Conservation (phyloP, 1,140 invertebrate genomes). For the Drosophila tsacasi region DNA sequence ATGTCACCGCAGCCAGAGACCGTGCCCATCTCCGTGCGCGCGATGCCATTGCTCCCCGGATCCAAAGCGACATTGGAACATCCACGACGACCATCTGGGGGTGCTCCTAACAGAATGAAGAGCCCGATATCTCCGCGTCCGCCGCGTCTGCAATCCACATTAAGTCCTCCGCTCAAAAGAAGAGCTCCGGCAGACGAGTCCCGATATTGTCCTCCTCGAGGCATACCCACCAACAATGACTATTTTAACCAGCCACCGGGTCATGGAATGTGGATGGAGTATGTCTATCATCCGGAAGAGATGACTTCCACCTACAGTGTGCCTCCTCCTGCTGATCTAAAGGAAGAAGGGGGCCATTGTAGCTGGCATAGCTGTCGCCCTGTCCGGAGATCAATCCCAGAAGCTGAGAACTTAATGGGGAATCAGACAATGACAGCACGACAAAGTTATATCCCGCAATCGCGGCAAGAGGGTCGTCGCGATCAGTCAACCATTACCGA, state of each 20-base stretch:
- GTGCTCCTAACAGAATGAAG: background rate
- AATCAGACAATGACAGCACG: background rate
- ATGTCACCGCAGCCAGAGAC: slow-evolving; percentile 3
- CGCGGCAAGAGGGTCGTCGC: background rate
- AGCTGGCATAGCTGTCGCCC: background rate
- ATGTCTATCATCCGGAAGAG: slow-evolving; percentile 2
- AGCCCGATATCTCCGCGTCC: background rate
- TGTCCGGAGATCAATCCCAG: background rate
- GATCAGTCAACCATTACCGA: slow-evolving; percentile 29
- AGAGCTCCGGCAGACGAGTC: background rate
- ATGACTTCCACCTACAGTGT: background rate
- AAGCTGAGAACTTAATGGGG: background rate
- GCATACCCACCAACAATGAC: background rate
- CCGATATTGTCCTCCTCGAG: background rate
- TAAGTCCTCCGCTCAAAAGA: background rate
- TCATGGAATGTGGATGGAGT: slow-evolving; percentile 1
- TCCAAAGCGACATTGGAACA: background rate
- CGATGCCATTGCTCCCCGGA: slow-evolving; percentile 9
- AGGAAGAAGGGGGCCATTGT: background rate
- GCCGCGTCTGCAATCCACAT: background rate
- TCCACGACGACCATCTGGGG: no score
- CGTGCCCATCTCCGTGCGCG: slow-evolving; percentile 10
- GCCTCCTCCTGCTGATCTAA: background rate
- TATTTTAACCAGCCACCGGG: background rate
- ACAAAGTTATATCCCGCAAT: background rate